These are phyloP conservation scores for Halyomorpha halys DNA, from an alignment of 1,140 invertebrate genomes.

Conservation along the genomic window DNA sequence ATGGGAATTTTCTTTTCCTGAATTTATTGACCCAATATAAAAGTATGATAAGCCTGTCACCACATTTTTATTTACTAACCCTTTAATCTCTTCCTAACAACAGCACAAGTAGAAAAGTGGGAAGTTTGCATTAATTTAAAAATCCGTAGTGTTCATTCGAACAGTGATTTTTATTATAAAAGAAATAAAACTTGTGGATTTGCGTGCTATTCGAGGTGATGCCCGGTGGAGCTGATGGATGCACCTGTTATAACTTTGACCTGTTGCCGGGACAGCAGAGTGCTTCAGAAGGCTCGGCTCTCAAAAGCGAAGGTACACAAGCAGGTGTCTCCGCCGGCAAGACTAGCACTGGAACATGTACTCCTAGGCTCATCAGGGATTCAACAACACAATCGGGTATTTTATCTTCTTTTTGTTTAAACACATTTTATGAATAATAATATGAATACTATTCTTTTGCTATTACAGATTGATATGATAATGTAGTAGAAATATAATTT, in stretches of 20 bases:
- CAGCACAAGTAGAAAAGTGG: too few relatives aligned
- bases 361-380: slow-evolving; percentile 30
- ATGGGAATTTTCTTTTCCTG: too few relatives aligned
- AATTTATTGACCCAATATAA: too few relatives aligned
- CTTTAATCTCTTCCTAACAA: too few relatives aligned
- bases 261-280: slow-evolving; percentile 18
- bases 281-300: neutral
- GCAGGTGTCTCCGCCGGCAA: slow-evolving; percentile 46
- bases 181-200: slow-evolving; percentile 1
- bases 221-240: neutral
- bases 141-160: too few relatives aligned
- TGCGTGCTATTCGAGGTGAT: neutral
- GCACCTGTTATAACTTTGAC: slow-evolving; percentile 2
- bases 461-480: too few relatives aligned
- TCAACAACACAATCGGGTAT: slow-evolving; percentile 1
- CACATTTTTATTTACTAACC: too few relatives aligned
- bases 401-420: neutral
- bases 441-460: too few relatives aligned
- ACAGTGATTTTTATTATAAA: neutral
- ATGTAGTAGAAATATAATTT: too few relatives aligned
- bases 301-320: slow-evolving; percentile 69
- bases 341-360: slow-evolving; percentile 34
- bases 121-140: too few relatives aligned
- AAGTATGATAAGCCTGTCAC: too few relatives aligned
- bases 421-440: neutral